Evolutionary conservation across 2,888 invertebrate genomes (phyloP), one percentile per base, ranked within the genome.

Genomic region (Nowickia ferox): DNA sequence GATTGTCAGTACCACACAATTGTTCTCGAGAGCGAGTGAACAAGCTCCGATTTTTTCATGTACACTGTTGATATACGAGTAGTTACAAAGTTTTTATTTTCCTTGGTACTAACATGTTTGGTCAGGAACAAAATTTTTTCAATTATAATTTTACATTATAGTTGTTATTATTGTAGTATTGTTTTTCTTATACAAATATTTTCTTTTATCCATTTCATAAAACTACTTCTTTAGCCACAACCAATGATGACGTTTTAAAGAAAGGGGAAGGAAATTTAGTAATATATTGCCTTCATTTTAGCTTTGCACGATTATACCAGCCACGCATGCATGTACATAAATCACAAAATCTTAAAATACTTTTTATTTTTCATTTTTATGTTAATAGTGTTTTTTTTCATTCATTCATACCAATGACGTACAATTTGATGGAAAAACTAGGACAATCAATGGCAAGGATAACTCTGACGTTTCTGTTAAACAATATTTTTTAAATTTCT

Each of bases 381-480:
- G 13, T 44, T 63, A 30, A 48, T 38, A 55, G 15, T 38, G 65
- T 19, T 48, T 53, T 13, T n/a, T 40, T 51, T 72, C 53, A 53
- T 55, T 44, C 15, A 63, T 71, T 57, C 44, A 53, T 82, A 74
- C 75, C 76, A 83, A 87, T 84, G 86, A 84, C 83, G 87, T 87
- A 72, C 72, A 85, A 77, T 77, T 74, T 76, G 63, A 68, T 77
- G 68, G 75, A 84, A 87, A 88, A 89, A 89, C 88, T 89, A 87
- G 89, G 89, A 89, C 89, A 89, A 89, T 89, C 89, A 89, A 89
- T 89, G 89, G 89, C 89, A 89, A 89, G 89, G 89, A 89, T 88
- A 87, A 85, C 79, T 87, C 87, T 88, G 88, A 88, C 88, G 88
- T 88, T 88, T 85, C 78, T 65, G 65, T 71, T 77, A 55, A 78